Evolutionary conservation across 2,797 vertebrate genomes (phyloP), one percentile per base, ranked within the genome.

Genomic region (Eulemur rubriventer): DNA sequence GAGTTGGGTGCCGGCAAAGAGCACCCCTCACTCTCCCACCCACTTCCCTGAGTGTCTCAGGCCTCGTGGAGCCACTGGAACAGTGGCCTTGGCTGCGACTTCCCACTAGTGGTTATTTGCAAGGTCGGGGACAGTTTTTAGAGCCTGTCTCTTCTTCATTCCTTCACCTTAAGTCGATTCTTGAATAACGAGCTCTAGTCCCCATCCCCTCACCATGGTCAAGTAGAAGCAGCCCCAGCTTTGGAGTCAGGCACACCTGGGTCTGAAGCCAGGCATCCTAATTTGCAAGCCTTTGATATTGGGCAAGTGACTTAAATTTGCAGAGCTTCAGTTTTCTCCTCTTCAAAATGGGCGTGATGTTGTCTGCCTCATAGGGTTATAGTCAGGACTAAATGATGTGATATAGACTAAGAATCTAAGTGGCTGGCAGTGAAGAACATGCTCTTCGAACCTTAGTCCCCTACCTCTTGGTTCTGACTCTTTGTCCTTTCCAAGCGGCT

Each of bases 81-180:
- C 24, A 6, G 48, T 6, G 41, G 6, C 10, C 20, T 28, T 33
- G 4, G 20, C 83, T 16, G 28, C 11, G 11, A 6, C 17, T n/a
- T 75, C 26, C n/a, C 20, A 0, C 28, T 0, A 4, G 7, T 0
- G 0, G 4, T 7, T 35, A 22, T 55, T 65, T 16, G 50, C 50
- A 50, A 48, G 41, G 24, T 30, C 46, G 35, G 0, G 4, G 28
- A 33, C 11, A 55, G n/a, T 43, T 48, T 26, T 22, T 38, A 91
- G 88, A 65, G 28, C 17, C 38, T 6, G 0, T 18, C 24, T 85
- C 63, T 11, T 41, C 76, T 69, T 55, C 43, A 7, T 48, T 35
- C 43, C 43, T 46, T 46, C 12, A 52, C 20, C 33, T 13, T 14
- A 50, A 43, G 10, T 17, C 30, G 13, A 20, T 9, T 20, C 67